These are phyloP conservation scores for Melanogrammus aeglefinus DNA, from an alignment of 2,797 vertebrate species.

Conservation along the genomic window DNA sequence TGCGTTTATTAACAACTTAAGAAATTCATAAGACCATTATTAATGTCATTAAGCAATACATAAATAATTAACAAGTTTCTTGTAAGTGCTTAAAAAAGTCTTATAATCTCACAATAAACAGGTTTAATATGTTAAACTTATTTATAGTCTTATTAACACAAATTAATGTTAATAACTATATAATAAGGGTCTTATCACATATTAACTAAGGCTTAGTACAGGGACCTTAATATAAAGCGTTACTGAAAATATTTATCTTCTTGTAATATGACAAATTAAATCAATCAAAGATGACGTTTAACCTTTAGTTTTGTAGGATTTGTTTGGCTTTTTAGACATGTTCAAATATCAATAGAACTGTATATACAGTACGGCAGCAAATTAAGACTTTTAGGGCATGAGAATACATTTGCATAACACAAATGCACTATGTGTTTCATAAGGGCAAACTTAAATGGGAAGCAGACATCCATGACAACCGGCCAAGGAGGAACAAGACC, in stretches of 20 bases:
- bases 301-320: not conserved
- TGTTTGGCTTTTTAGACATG: not conserved
- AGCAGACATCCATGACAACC: constrained; percentile 42
- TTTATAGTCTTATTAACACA: too few species aligned
- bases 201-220: too few species aligned
- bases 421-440: constrained; percentile 28
- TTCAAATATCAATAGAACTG: not conserved
- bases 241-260: not conserved
- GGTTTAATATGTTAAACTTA: too few species aligned
- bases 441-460: constrained; percentile 47
- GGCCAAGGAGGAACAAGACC: constrained; percentile 19
- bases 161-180: too few species aligned
- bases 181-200: too few species aligned
- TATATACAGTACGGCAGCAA: not conserved
- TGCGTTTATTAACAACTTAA: too few species aligned
- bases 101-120: too few species aligned
- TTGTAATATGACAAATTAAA: not conserved
- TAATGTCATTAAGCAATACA: too few species aligned
- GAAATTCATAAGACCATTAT: too few species aligned
- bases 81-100: too few species aligned
- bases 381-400: not conserved
- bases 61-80: too few species aligned
- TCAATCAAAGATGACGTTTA: not conserved
- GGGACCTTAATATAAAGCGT: too few species aligned
- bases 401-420: constrained; percentile 5